Percentiles rank a stretch among this genome's conserved stretches.
Evolutionary conservation across 2,888 invertebrate species (phyloP).

Genomic region (Scaptodrosophila latifasciaeformis): DNA sequence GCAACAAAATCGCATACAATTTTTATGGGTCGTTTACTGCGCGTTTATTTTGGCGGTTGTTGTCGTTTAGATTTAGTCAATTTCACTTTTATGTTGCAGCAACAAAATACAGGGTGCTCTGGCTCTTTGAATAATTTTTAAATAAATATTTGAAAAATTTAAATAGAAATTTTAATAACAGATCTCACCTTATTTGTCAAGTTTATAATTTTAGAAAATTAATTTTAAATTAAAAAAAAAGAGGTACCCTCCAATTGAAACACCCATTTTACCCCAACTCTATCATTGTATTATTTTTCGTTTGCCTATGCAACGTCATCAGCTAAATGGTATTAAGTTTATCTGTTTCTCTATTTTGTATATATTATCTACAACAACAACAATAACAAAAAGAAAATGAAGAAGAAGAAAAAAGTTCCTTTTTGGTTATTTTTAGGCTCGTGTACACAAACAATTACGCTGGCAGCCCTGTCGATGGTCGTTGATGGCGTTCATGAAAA

Average conservation of each 20-base stretch:
- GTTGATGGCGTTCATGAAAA: conserved; percentile 12
- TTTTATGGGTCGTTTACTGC: conserved; percentile 59
- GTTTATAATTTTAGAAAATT: too few species aligned
- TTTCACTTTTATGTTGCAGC: conserved; percentile 56
- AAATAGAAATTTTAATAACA: too few species aligned
- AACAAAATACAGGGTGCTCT: too few species aligned
- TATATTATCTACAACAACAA: too few species aligned
- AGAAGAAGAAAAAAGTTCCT: conserved; percentile 53
- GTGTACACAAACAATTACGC: conserved; percentile 51
- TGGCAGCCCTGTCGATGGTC: conserved; percentile 3
- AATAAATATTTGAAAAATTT: too few species aligned
- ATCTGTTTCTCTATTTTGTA: conserved; percentile 3
- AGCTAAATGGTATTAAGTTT: conserved; percentile 44
- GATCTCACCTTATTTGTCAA: too few species aligned
- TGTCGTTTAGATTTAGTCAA: conserved; percentile 53
- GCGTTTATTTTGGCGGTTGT: conserved; percentile 32
- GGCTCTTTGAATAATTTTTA: too few species aligned
- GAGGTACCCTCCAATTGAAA: too few species aligned
- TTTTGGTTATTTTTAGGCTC: conserved; percentile 53
- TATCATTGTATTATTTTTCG: too few species aligned
- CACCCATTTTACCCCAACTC: too few species aligned
- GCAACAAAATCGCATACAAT: conserved; percentile 45
- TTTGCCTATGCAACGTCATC: conserved; percentile 53
- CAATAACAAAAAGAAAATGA: too few species aligned
- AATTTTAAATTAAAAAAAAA: too few species aligned